Conservation (phyloP, 2,797 vertebrate species). For the Pogoniulus pusillus region DNA sequence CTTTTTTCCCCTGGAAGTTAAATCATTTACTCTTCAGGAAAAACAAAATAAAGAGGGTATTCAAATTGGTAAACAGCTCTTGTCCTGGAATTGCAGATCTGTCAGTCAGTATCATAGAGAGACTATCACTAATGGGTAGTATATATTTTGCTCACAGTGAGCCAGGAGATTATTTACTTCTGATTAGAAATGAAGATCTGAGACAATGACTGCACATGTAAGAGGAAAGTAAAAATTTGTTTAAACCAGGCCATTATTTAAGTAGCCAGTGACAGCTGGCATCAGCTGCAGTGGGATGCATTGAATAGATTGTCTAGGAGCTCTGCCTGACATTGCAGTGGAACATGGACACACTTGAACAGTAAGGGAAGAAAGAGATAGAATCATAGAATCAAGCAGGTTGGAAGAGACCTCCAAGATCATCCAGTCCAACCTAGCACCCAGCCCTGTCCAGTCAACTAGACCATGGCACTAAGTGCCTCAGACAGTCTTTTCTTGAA, state of each 20-base stretch:
- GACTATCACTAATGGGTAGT: not conserved
- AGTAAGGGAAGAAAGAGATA: not conserved
- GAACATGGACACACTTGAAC: not conserved
- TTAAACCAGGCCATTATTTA: constrained; percentile 54
- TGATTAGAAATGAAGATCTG: not conserved
- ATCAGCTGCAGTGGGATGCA: not conserved
- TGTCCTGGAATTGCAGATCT: not conserved
- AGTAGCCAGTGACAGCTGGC: not conserved
- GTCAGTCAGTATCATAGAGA: not conserved
- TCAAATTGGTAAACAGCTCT: not conserved
- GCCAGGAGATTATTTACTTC: not conserved
- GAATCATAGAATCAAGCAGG: too few species aligned
- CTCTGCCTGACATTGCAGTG: not conserved
- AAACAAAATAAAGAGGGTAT: not conserved
- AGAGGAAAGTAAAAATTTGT: constrained; percentile 3
- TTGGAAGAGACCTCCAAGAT: too few species aligned
- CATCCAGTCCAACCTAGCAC: too few species aligned
- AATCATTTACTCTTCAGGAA: not conserved
- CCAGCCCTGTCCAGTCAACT: too few species aligned
- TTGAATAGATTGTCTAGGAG: constrained; percentile 26
- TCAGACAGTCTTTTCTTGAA: too few species aligned
- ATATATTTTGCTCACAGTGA: not conserved
- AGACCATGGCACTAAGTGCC: too few species aligned
- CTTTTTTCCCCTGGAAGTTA: not conserved
- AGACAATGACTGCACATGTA: not conserved